These are phyloP conservation scores for Selene dorsalis DNA, from an alignment of 2,797 vertebrate species.

Conservation along the genomic window DNA sequence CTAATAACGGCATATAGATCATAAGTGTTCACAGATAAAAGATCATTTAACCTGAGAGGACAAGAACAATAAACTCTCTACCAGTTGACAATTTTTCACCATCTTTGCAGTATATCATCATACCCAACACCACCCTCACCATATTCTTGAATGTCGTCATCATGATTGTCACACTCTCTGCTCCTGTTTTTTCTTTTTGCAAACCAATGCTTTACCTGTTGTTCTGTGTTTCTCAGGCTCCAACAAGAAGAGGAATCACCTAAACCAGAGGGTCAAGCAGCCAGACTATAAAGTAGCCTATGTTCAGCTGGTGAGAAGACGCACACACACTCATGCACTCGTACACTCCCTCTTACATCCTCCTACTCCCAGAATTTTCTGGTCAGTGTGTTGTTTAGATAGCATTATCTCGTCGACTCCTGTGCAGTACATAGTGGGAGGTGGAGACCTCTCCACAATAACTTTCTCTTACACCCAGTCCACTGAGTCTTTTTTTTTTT, in stretches of 20 bases:
- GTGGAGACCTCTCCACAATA: slow-evolving; percentile 56
- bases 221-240: slow-evolving; percentile 76
- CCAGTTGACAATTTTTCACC: not conserved
- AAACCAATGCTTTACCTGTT: slow-evolving; percentile 15
- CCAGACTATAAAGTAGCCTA: slow-evolving; percentile 98
- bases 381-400: slow-evolving; percentile 45
- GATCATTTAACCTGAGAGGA: not conserved
- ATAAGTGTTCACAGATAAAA: not conserved
- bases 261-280: slow-evolving; percentile 89
- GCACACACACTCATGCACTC: slow-evolving; percentile 25
- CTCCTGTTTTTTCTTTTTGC: not conserved
- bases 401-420: slow-evolving; percentile 46
- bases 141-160: slow-evolving; percentile 10
- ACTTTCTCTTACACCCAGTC: slow-evolving; percentile 9
- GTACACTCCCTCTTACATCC: not conserved
- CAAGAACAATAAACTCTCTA: not conserved
- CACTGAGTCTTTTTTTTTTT: slow-evolving; percentile 1
- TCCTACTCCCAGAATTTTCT: slow-evolving; percentile 31
- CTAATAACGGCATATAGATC: not conserved
- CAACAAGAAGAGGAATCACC: slow-evolving; percentile 91
- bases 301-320: slow-evolving; percentile 93
- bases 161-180: not conserved
- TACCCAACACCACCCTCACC: not conserved
- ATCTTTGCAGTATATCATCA: not conserved
- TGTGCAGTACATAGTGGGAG: slow-evolving; percentile 54